Conservation (phyloP, 2,113 vertebrate genomes). For the Bungarus multicinctus region DNA sequence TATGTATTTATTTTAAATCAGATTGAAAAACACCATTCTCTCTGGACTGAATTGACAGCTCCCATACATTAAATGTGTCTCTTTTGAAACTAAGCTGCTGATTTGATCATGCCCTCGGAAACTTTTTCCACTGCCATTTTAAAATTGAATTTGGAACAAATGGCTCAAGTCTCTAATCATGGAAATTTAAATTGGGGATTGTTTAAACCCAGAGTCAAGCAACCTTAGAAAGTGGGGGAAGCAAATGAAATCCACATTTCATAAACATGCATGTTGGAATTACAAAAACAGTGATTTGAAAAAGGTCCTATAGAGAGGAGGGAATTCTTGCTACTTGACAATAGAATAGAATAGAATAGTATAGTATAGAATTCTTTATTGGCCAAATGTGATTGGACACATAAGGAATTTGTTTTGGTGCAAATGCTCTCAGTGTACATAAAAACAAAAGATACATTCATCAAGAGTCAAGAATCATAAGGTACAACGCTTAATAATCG, state of each 20-base stretch:
- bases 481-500: too few relatives aligned
- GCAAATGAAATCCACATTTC: slow-evolving; percentile 16
- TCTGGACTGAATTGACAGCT: neutral
- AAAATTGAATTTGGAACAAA: slow-evolving; percentile 11
- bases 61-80: neutral
- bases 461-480: too few relatives aligned
- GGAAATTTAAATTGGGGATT: slow-evolving; percentile 1
- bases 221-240: neutral
- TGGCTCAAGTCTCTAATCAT: neutral
- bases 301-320: neutral
- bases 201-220: neutral
- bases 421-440: too few relatives aligned
- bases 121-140: neutral
- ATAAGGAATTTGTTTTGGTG: too few relatives aligned
- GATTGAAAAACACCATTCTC: neutral
- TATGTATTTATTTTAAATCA: too few relatives aligned
- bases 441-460: too few relatives aligned
- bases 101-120: neutral
- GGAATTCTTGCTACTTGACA: neutral
- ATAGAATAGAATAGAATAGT: neutral
- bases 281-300: neutral
- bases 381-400: too few relatives aligned
- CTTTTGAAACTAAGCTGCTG: neutral
- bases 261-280: neutral
- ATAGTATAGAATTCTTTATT: too few relatives aligned